These are phyloP conservation scores for Mamestra brassicae DNA, from an alignment of 2,888 invertebrate species.

Conservation along the genomic window DNA sequence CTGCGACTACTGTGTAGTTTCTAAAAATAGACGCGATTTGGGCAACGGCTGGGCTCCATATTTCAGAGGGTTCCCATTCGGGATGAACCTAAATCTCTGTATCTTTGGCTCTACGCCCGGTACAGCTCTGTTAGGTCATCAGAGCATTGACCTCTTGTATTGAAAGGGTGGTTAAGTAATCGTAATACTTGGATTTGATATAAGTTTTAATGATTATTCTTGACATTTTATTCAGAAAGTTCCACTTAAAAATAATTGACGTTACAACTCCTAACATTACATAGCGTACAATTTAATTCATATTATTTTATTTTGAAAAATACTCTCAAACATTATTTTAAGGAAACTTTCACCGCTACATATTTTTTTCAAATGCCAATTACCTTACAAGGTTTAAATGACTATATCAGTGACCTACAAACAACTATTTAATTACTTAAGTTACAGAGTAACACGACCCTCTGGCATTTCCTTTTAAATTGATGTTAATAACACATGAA, in stretches of 20 bases:
- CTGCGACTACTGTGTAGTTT: slow-evolving; percentile 59
- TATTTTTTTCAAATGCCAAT: neutral
- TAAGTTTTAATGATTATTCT: slow-evolving; percentile 5
- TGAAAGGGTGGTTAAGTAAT: slow-evolving; percentile 59
- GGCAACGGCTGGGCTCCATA: slow-evolving; percentile 77
- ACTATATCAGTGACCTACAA: neutral
- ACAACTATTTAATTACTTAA: slow-evolving; percentile 9
- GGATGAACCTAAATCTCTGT: slow-evolving; percentile 82
- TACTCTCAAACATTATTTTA: neutral
- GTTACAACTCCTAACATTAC: neutral
- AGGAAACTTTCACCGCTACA: neutral
- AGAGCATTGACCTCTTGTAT: slow-evolving; percentile 73
- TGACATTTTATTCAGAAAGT: neutral
- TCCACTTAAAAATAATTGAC: slow-evolving; percentile 17
- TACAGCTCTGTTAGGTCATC: slow-evolving; percentile 73
- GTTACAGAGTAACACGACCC: neutral
- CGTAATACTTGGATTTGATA: slow-evolving; percentile 20
- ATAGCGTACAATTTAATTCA: slow-evolving; percentile 14
- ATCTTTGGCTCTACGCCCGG: slow-evolving; percentile 80
- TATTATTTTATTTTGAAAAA: neutral
- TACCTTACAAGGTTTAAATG: neutral
- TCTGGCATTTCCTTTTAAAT: neutral
- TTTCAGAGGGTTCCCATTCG: slow-evolving; percentile 76
- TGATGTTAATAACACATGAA: slow-evolving; percentile 4
- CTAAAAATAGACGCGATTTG: slow-evolving; percentile 76